A percentile compares a stretch with the other conserved stretches of the same genome.
Evolutionary conservation across 1,140 invertebrate genomes (phyloP).

Genomic region (Brachionus rotundiformis): DNA sequence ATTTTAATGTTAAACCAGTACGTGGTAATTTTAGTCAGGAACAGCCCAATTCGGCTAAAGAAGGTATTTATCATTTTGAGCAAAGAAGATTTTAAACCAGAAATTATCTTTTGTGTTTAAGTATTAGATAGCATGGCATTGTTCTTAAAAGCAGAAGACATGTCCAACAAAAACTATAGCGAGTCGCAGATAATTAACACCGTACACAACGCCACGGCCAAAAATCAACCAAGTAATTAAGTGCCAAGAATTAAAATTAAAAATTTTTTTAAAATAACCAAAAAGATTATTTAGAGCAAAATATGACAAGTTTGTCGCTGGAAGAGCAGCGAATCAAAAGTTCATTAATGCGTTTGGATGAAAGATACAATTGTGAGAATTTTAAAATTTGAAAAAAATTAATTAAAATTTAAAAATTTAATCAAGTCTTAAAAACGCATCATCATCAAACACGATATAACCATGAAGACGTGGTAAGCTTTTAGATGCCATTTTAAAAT

Average conservation of each 20-base stretch:
- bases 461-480: constrained; percentile 25
- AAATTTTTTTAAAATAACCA: background rate
- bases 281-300: background rate
- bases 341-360: constrained; percentile 20
- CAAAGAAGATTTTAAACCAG: too few species aligned
- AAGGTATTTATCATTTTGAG: background rate
- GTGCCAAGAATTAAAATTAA: background rate
- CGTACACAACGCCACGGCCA: background rate
- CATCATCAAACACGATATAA: background rate
- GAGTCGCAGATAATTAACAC: constrained; percentile 49
- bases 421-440: constrained; percentile 7
- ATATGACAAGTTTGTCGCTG: constrained; percentile 24
- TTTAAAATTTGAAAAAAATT: background rate
- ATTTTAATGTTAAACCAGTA: background rate
- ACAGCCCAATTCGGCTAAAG: background rate
- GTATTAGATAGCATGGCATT: constrained; percentile 29
- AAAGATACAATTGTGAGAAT: constrained; percentile 26
- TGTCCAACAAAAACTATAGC: constrained; percentile 15
- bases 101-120: background rate
- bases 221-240: constrained; percentile 14
- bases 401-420: background rate
- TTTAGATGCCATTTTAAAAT: background rate
- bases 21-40: background rate
- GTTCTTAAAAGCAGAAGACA: constrained; percentile 42
- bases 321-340: constrained; percentile 48